Conservation (phyloP, 2,888 invertebrate genomes). For the Spialia ferax region DNA sequence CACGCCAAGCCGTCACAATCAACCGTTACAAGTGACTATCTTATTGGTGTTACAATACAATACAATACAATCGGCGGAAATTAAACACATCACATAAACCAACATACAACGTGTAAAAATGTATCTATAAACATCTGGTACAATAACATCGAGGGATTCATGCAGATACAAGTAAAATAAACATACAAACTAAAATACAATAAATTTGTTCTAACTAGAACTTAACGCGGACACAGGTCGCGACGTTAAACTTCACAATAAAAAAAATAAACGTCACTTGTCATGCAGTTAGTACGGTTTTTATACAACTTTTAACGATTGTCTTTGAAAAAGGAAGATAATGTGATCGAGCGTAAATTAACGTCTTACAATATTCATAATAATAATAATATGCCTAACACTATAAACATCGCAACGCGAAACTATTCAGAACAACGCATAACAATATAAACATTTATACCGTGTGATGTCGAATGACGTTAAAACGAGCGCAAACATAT, state of each 20-base stretch:
- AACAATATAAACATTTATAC: slow-evolving; percentile 52
- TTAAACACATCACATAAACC: slow-evolving; percentile 52
- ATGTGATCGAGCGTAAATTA: slow-evolving; percentile 37
- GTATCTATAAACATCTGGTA: slow-evolving; percentile 43
- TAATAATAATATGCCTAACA: slow-evolving; percentile 29
- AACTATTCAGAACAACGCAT: slow-evolving; percentile 33
- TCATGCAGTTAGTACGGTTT: slow-evolving; percentile 77
- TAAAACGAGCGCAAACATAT: slow-evolving; percentile 44
- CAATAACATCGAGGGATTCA: slow-evolving; percentile 38
- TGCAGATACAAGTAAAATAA: slow-evolving; percentile 43
- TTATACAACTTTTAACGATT: slow-evolving; percentile 47
- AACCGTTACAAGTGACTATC: slow-evolving; percentile 54
- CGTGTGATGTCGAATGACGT: slow-evolving; percentile 58
- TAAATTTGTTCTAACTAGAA: slow-evolving; percentile 67
- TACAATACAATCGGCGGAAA: slow-evolving; percentile 55
- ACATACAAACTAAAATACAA: slow-evolving; percentile 47
- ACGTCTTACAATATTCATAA: slow-evolving; percentile 33
- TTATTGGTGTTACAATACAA: slow-evolving; percentile 54
- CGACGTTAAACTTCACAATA: slow-evolving; percentile 54
- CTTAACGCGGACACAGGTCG: slow-evolving; percentile 46
- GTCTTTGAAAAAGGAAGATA: slow-evolving; percentile 36
- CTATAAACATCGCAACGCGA: slow-evolving; percentile 33
- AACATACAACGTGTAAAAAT: slow-evolving; percentile 57
- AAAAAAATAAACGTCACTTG: slow-evolving; percentile 64
- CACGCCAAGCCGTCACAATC: slow-evolving; percentile 65